Percentiles rank a stretch among this genome's conserved stretches.
Conservation (phyloP, 23 tunicate species). For the Ciona savignyi region DNA sequence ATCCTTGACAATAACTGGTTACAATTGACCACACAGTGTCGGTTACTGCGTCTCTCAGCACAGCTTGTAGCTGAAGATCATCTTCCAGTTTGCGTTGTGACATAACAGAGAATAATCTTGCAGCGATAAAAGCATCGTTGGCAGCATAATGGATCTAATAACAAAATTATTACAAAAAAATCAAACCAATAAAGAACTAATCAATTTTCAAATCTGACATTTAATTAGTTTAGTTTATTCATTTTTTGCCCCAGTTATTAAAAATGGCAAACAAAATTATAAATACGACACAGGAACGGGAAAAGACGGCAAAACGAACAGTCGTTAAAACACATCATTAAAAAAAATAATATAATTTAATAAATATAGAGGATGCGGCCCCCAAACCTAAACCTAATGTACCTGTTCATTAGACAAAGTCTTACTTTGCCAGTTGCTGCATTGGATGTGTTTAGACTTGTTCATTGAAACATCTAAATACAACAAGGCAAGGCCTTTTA, state of each 20-base stretch:
- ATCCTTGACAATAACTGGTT: constrained; percentile 17
- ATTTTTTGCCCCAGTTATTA: too few relatives aligned
- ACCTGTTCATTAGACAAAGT: constrained; percentile 45
- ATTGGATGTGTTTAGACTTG: constrained; percentile 44
- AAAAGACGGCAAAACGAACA: too few relatives aligned
- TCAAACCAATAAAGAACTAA: not conserved
- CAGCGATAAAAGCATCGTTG: constrained; percentile 58
- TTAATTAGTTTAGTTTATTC: too few relatives aligned
- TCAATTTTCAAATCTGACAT: not conserved
- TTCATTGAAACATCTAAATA: constrained; percentile 33
- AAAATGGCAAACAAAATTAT: too few relatives aligned
- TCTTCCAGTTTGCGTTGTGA: constrained; percentile 6
- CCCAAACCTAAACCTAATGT: not conserved
- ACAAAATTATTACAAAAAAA: not conserved
- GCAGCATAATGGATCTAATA: constrained; percentile 78
- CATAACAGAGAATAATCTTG: constrained; percentile 41
- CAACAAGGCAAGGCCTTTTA: constrained; percentile 27
- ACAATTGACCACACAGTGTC: constrained; percentile 21
- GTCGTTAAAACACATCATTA: not conserved
- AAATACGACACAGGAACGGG: too few relatives aligned
- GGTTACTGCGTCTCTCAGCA: not conserved
- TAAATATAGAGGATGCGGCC: too few relatives aligned
- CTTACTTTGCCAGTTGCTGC: constrained; percentile 79
- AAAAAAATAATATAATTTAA: too few relatives aligned
- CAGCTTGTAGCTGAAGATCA: too few relatives aligned